phyloP scores from a whole-genome alignment of 2,797 vertebrate genomes.

The Eulemur rubriventer region DNA sequence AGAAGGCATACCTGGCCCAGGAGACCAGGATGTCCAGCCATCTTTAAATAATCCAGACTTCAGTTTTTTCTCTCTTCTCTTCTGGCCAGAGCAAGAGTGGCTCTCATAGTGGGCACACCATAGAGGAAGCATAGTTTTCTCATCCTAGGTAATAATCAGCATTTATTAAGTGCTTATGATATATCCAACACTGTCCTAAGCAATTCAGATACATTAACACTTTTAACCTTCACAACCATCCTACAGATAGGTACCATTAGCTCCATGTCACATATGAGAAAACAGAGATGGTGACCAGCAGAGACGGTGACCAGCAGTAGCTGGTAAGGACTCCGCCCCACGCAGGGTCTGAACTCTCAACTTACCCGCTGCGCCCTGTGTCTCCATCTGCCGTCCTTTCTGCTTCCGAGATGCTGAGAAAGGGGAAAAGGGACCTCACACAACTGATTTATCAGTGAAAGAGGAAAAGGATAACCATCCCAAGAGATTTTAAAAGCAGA shows the following conservation, averaged over 20 bases:
- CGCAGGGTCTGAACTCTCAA: neutral
- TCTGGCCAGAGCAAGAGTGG: neutral
- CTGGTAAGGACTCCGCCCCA: neutral
- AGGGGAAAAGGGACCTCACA: neutral
- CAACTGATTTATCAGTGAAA: neutral
- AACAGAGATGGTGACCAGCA: neutral
- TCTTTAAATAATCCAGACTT: neutral
- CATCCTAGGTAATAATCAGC: neutral
- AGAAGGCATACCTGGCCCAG: neutral
- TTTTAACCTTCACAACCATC: neutral
- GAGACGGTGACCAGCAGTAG: too few relatives aligned
- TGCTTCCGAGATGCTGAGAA: neutral
- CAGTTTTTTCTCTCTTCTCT: neutral
- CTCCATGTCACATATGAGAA: neutral
- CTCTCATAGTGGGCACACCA: neutral
- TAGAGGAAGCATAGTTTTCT: neutral
- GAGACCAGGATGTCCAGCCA: neutral
- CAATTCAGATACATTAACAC: neutral
- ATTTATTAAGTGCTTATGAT: neutral
- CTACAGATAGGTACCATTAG: neutral
- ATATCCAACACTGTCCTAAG: neutral
- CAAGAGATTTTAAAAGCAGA: neutral
- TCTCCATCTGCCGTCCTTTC: neutral
- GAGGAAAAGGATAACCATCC: neutral
- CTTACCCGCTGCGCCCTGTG: neutral